Evolutionary conservation across 2,797 vertebrate species (phyloP).

Genomic region (Myotis vivesi): DNA sequence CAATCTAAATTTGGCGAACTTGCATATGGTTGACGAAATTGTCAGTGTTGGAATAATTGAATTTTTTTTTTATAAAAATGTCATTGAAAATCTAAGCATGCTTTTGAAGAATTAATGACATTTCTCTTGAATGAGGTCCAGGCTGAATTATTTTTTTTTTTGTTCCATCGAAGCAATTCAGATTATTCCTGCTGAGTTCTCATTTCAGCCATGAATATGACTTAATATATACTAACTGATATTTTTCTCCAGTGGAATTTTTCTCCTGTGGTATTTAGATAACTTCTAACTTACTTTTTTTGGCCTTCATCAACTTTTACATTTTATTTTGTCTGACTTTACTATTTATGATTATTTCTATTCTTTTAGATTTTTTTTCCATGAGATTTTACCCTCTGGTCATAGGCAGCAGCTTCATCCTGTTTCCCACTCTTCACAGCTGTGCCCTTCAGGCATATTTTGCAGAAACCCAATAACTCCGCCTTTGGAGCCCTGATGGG

Average conservation of each 20-base stretch:
- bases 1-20: neutral
- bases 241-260: conserved; percentile 41
- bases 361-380: neutral
- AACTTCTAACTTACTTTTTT: neutral
- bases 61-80: conserved; percentile 2
- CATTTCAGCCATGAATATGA: conserved; percentile 44
- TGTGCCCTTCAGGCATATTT: neutral
- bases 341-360: neutral
- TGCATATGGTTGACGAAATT: neutral
- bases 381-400: neutral
- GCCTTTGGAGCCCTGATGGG: neutral
- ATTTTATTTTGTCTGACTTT: neutral
- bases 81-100: neutral
- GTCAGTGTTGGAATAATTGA: neutral
- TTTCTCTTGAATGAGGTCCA: neutral
- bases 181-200: conserved; percentile 47
- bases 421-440: neutral
- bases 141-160: neutral
- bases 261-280: neutral
- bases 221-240: conserved; percentile 1
- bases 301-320: neutral
- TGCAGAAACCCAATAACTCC: neutral
- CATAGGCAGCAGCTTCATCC: neutral
- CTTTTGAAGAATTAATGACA: neutral
- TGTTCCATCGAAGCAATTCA: neutral